Conservation (phyloP, 1,140 invertebrate species). For the Helicorthomorpha holstii region DNA sequence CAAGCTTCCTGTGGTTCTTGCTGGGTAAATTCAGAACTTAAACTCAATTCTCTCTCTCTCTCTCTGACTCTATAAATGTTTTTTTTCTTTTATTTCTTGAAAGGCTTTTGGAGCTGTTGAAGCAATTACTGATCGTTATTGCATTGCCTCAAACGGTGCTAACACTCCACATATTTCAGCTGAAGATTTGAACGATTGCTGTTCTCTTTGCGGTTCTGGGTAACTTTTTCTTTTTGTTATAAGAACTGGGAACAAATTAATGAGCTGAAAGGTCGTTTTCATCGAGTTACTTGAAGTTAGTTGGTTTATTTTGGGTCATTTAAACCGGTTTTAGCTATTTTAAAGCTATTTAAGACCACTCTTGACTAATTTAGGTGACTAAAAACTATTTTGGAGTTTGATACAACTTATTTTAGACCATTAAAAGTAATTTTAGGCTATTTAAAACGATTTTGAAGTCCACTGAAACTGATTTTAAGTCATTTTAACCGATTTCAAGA, state of each 20-base stretch:
- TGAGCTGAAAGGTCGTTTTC: no score
- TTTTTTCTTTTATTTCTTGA: constrained; percentile 11
- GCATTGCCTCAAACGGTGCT: constrained; percentile 61
- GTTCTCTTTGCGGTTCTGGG: constrained; percentile 60
- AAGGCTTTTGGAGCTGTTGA: constrained; percentile 83
- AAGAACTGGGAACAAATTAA: background rate
- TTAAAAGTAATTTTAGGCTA: no score
- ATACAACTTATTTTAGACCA: no score
- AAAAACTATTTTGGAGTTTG: no score
- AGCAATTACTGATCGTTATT: constrained; percentile 78
- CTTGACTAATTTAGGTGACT: no score
- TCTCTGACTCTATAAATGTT: background rate
- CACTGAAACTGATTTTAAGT: no score
- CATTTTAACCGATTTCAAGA: no score
- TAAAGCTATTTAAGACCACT: no score
- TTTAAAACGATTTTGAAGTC: no score
- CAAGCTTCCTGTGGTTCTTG: constrained; percentile 54
- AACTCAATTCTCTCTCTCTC: background rate
- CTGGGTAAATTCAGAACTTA: constrained; percentile 33
- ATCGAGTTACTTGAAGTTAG: no score
- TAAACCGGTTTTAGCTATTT: no score
- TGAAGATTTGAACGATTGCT: constrained; percentile 74
- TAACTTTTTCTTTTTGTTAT: constrained; percentile 14
- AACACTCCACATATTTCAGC: constrained; percentile 59
- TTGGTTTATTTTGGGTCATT: no score